Base-by-base conservation (phyloP, 2,113 vertebrate species). In the Nothocercus julius region DNA sequence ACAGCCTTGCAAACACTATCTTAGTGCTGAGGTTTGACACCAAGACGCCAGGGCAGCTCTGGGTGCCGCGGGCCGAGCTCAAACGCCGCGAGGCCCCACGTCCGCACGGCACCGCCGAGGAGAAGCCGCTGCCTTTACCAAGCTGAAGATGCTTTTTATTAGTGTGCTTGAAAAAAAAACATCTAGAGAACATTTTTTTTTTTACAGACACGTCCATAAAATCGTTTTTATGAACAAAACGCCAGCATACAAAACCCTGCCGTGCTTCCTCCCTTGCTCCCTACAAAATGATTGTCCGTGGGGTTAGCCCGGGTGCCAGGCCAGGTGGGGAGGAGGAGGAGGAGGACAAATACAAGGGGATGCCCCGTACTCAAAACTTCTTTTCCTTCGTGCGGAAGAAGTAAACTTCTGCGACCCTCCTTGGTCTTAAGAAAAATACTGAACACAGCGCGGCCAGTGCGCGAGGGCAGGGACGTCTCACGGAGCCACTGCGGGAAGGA, bases 281-380 rank as follows among this genome's bases (percentile, higher is more conserved):
- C 64, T 98, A 97, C 93, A 94, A 95, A 97, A 94, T 98, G 98
- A 98, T 98, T 98, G 98, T 98, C 97, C 92, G 72, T 7, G 2
- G 87, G 69, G 6, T 96, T 87, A 97, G 95, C 96, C 97, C 82
- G 88, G 70, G 90, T 53, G 61, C 56, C 14, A 16, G 82, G 61
- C 56, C 14, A 16, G 82, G 85, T 21, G 27, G 53, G 88, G 88
- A 75, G 36, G 36, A 36, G 36, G n/a, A n/a, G 61, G 79, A 92
- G 76, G 85, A 93, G 69, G 73, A 93, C 53, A 92, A 91, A 93
- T 97, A 97, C 76, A 93, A 96, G 96, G 94, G 95, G 96, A 97
- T 95, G 93, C 96, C 96, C 96, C 95, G 42, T 97, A 97, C 96
- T 95, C 92, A 74, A 61, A 94, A 90, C 93, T 95, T 38, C 11